phyloP scores from a whole-genome alignment of 2,113 vertebrate genomes.

The Propithecus coquereli region DNA sequence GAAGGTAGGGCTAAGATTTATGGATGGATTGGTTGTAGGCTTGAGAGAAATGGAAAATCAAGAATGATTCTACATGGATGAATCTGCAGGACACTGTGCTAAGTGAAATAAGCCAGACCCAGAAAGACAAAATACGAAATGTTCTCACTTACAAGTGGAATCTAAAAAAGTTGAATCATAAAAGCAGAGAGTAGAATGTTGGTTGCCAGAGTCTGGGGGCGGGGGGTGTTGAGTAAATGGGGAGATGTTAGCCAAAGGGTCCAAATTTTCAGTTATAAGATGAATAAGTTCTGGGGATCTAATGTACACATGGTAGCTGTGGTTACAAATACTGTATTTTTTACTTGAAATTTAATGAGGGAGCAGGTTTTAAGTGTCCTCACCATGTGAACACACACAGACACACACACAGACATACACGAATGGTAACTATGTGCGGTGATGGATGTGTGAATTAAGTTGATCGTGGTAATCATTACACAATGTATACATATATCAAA shows the following conservation, averaged over 20 bases:
- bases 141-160: background rate
- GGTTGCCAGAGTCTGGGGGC: background rate
- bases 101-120: background rate
- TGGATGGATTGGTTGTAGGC: background rate
- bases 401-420: no score
- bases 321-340: background rate
- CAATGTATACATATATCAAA: background rate
- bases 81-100: background rate
- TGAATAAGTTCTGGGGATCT: background rate
- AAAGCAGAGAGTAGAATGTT: background rate
- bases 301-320: background rate
- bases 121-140: background rate
- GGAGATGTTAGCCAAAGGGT: background rate
- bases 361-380: background rate
- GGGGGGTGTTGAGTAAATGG: background rate
- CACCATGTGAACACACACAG: fast-evolving
- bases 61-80: background rate
- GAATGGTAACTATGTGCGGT: background rate
- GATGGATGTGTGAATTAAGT: background rate
- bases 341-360: background rate
- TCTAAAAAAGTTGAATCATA: background rate
- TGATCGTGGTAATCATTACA: background rate
- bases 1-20: background rate
- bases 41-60: background rate
- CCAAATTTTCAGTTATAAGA: background rate